phyloP scores from a whole-genome alignment of 2,797 vertebrate genomes.

The Anguilla marmorata region DNA sequence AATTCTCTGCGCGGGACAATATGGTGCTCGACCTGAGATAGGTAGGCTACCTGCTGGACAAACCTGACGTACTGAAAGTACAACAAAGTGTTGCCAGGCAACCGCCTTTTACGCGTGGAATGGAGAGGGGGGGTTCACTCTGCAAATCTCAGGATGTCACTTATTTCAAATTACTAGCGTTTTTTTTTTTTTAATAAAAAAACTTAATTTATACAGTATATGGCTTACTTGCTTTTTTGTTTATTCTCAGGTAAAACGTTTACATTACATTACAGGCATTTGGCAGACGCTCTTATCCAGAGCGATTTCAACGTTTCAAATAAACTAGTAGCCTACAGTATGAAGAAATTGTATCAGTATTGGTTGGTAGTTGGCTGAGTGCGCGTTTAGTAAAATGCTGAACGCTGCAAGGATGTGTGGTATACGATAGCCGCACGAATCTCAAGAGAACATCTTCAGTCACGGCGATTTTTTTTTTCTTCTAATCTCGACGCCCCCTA shows the following conservation, averaged over 20 bases:
- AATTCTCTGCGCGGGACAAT: background rate
- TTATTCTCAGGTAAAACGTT: background rate
- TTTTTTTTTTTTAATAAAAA: background rate
- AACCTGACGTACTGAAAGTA: background rate
- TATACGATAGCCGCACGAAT: background rate
- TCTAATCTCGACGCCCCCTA: constrained; percentile 31
- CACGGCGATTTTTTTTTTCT: background rate
- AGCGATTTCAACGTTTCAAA: background rate
- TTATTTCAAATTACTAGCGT: background rate
- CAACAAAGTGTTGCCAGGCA: constrained; percentile 62
- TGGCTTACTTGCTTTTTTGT: background rate
- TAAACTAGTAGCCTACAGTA: background rate
- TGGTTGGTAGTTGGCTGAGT: background rate
- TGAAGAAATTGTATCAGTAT: background rate
- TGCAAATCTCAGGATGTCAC: background rate
- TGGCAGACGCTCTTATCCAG: too few relatives aligned
- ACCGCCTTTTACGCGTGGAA: constrained; percentile 36
- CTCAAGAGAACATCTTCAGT: background rate
- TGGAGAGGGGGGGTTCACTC: background rate
- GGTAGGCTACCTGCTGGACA: background rate
- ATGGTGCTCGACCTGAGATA: background rate
- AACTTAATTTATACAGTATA: background rate
- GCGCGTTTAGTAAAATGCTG: background rate
- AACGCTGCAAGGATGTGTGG: background rate
- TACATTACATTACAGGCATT: background rate